Percentiles rank a stretch among this genome's conserved stretches.
These are phyloP conservation scores for Chloroceryle aenea DNA, from an alignment of 2,113 vertebrate genomes.

Conservation along the genomic window DNA sequence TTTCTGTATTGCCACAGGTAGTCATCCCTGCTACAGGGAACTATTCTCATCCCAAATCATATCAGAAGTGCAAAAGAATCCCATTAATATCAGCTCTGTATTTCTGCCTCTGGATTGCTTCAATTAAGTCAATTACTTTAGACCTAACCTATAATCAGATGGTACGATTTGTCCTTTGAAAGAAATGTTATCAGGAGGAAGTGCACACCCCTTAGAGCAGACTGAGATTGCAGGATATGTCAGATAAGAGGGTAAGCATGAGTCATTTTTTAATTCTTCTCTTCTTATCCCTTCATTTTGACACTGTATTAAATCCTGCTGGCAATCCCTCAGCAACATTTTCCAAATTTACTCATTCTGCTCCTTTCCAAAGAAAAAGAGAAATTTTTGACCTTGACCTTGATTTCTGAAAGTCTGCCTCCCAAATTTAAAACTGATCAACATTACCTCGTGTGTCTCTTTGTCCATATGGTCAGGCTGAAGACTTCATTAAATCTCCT, in stretches of 20 bases:
- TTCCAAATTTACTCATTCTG: not conserved
- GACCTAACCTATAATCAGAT: not conserved
- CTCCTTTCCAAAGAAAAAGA: not conserved
- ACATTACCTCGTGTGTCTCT: not conserved
- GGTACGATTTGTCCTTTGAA: conserved; percentile 27
- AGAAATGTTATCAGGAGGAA: conserved; percentile 11
- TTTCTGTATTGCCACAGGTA: not conserved
- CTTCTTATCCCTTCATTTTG: conserved; percentile 16
- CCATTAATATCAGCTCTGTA: not conserved
- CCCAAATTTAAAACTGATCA: not conserved
- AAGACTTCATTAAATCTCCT: not conserved
- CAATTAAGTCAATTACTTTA: conserved; percentile 39
- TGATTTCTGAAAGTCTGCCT: not conserved
- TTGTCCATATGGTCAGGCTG: not conserved
- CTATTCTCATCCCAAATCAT: not conserved
- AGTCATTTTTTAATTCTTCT: not conserved
- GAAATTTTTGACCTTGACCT: not conserved
- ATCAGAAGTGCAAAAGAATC: not conserved
- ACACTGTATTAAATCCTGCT: not conserved
- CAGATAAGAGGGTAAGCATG: conserved; percentile 10
- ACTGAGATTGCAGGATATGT: not conserved
- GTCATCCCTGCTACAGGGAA: not conserved
- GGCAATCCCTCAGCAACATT: not conserved
- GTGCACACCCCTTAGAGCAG: not conserved
- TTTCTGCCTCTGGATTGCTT: not conserved